Base-by-base conservation (phyloP, 2,888 invertebrate genomes). In the Eupithecia vulgata region DNA sequence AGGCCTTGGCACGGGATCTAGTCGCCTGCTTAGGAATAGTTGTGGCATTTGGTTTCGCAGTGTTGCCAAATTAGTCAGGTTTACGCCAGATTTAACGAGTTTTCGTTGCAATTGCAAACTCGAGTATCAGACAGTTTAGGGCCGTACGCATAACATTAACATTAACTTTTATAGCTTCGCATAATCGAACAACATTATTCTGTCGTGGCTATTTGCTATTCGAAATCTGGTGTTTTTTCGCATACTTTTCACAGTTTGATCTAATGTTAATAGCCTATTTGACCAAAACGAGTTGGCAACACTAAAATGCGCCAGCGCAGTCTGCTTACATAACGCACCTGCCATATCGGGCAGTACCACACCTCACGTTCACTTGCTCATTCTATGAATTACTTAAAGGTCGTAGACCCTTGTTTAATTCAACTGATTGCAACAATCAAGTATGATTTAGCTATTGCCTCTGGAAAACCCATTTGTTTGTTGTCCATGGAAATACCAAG, bases 331-430 rank as follows among this genome's bases (percentile, higher is more conserved):
- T 93, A 94, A 94, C 92, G 87, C 93, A 94, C 94, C 94, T 94
- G 94, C 94, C 94, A 91, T 94, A 93, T 93, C 91, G 86, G 90
- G 90, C 89, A 64, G 80, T 83, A 90, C 91, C 90, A 88, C 91
- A 90, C 92, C 92, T 91, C 91, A 87, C 91, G 90, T 90, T 91
- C 91, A 89, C 92, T 91, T 86, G 90, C 90, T 91, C 91, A 90
- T 91, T 92, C 92, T 93, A 91, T 92, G 92, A 93, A 93, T 94
- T 93, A 91, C 93, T 93, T 90, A 93, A 88, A 92, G 94, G 91
- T 93, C 94, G 86, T 91, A 91, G 93, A 93, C 93, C 94, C 87
- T 90, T 91, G 91, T 92, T 90, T 86, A 87, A 89, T 90, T 88
- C 86, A 82, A 82, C 83, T 83, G 83, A 85, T 83, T 82, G 83